Conservation (phyloP, 64 coral and sea anemone species). For the Porites australiensis region DNA sequence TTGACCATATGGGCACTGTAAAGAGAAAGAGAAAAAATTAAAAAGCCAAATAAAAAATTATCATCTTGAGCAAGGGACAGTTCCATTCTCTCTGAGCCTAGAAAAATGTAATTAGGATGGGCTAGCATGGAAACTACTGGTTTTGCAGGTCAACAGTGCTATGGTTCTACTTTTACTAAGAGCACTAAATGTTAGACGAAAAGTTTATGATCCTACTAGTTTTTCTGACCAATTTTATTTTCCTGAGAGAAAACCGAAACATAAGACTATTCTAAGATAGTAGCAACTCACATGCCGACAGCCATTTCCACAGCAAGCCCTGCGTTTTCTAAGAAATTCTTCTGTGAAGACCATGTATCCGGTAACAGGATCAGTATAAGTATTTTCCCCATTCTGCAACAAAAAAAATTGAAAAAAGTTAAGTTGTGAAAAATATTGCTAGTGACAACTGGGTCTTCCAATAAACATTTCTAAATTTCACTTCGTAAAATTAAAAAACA, state of each 20-base stretch:
- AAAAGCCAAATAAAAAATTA: no score
- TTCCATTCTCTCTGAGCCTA: no score
- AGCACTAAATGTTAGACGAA: no score
- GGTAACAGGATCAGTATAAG: slow-evolving; percentile 64
- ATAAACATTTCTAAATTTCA: no score
- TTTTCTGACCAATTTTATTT: neutral
- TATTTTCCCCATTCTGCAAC: slow-evolving; percentile 47
- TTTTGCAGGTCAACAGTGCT: no score
- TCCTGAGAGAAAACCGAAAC: neutral
- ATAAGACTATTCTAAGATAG: neutral
- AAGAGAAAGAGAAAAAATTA: neutral
- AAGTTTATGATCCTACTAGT: no score
- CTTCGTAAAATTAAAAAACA: neutral
- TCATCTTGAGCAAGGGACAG: no score
- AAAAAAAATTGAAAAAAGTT: neutral
- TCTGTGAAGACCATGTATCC: slow-evolving; percentile 73
- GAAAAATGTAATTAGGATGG: no score
- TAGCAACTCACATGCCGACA: slow-evolving; percentile 66
- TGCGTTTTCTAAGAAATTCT: slow-evolving; percentile 42
- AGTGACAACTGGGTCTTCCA: neutral
- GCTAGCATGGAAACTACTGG: no score
- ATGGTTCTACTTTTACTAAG: no score
- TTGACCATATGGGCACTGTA: slow-evolving; percentile 35
- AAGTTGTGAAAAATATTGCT: neutral
- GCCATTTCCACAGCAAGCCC: slow-evolving; percentile 63